phyloP scores from a whole-genome alignment of 2,888 invertebrate genomes.

The Pheosia gnoma region DNA sequence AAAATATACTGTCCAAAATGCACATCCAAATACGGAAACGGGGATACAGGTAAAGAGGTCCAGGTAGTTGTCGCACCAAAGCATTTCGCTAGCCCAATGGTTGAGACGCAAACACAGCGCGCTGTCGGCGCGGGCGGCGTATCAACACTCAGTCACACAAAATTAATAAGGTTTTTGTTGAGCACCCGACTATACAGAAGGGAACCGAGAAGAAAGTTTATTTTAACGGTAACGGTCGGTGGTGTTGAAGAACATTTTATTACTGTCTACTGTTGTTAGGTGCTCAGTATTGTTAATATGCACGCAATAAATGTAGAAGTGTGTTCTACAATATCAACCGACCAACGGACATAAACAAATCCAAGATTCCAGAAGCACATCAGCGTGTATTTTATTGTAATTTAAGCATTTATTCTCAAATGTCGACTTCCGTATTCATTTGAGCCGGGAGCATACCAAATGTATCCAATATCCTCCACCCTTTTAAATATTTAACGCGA shows the following conservation, averaged over 20 bases:
- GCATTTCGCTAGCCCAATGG: conserved; percentile 19
- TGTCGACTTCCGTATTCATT: conserved; percentile 20
- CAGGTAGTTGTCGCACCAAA: conserved; percentile 45
- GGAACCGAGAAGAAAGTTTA: conserved; percentile 12
- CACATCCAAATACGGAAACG: conserved; percentile 26
- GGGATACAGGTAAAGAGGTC: conserved; percentile 39
- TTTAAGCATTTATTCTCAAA: not conserved
- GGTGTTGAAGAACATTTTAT: not conserved
- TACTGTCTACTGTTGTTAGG: not conserved
- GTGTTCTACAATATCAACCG: not conserved
- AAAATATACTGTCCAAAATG: not conserved
- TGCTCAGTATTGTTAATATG: not conserved
- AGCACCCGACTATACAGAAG: conserved; percentile 18
- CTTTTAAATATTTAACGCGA: conserved; percentile 39
- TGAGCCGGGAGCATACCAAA: conserved; percentile 11
- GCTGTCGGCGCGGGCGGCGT: conserved; percentile 12
- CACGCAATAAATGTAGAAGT: not conserved
- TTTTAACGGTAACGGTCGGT: conserved; percentile 11
- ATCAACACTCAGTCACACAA: conserved; percentile 28
- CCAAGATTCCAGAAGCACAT: not conserved
- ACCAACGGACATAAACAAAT: not conserved
- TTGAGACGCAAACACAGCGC: conserved; percentile 18
- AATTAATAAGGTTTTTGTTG: conserved; percentile 23
- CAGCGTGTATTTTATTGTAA: not conserved
- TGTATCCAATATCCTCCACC: conserved; percentile 32